Evolutionary conservation across 1,140 invertebrate genomes (phyloP), one percentile per base, ranked within the genome.

Genomic region (Leguminivora glycinivorella): DNA sequence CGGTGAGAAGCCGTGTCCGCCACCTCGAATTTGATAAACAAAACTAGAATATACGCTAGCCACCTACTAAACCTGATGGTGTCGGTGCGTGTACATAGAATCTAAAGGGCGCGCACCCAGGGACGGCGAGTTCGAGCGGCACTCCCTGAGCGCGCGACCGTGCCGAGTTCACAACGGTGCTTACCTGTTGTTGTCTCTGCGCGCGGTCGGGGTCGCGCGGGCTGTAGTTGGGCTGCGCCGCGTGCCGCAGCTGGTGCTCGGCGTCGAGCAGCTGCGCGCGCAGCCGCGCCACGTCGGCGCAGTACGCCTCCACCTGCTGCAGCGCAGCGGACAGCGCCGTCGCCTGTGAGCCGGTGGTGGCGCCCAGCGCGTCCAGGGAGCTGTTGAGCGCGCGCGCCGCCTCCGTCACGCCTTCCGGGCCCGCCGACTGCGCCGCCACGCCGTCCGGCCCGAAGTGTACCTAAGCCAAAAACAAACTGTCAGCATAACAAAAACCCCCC

Each of bases 161-260:
- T 31, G 25, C 26, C 17, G 47, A 52, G 19, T 19, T 22, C 19
- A 25, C 60, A 26, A 78, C n/a, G 60, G 71, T 75, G 94, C 97
- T 95, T 97, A 99, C 98, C 95, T 97, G 96, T 94, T 98, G 97
- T 87, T 98, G 96, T 82, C 95, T 93, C 71, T 95, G 92, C 83
- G 97, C 96, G 81, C 95, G 95, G 78, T 98, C 97, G 79, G 96
- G 93, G 82, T 98, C 96, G 71, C 95, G 94, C 67, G 96, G 95
- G 87, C 95, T 93, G 92, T 96, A 95, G 75, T 95, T 95, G 52
- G 97, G 95, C 89, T 96, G 95, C 84, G 96, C 92, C 66, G 97
- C 94, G 68, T 95, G 93, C 56, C 97, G 93, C 76, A 98, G 92
- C 80, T 96, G 95, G 86, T 98, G 97, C 89, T 98, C 97, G 31